Conservation (phyloP, 2,113 vertebrate genomes). For the Ptilonorhynchus violaceus region DNA sequence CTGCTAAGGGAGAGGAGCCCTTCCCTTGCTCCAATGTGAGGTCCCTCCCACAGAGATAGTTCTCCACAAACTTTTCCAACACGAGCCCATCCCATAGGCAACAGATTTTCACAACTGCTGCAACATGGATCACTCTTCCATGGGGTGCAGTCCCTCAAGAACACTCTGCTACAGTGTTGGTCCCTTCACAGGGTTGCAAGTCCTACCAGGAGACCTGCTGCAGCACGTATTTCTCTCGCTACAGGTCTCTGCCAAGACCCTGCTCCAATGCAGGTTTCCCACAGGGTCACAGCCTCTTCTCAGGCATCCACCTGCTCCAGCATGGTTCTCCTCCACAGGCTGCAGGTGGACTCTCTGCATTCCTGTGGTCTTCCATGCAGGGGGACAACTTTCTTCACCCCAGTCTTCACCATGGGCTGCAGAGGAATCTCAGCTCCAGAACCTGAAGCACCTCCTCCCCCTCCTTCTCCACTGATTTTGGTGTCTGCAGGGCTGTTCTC, state of each 20-base stretch:
- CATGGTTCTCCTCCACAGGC: neutral
- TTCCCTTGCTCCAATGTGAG: accelerated
- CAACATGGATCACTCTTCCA: neutral
- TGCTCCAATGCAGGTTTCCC: neutral
- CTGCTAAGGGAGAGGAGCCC: neutral
- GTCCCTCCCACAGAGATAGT: neutral
- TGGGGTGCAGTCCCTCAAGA: neutral
- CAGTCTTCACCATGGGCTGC: neutral
- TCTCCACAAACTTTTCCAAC: neutral
- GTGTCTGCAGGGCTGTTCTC: neutral
- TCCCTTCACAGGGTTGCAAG: neutral
- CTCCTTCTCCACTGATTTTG: neutral
- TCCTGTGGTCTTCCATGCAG: neutral
- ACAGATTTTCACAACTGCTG: neutral
- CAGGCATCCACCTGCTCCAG: neutral
- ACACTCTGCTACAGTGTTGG: neutral
- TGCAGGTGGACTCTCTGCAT: neutral
- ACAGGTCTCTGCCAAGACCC: neutral
- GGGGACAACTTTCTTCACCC: neutral
- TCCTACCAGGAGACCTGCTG: neutral
- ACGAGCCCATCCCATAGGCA: neutral
- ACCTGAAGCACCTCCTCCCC: neutral
- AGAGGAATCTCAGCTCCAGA: neutral
- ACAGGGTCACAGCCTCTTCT: neutral
- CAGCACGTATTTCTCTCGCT: neutral